Conservation (phyloP, 1,140 invertebrate species). For the Drosophila malerkotliana region DNA sequence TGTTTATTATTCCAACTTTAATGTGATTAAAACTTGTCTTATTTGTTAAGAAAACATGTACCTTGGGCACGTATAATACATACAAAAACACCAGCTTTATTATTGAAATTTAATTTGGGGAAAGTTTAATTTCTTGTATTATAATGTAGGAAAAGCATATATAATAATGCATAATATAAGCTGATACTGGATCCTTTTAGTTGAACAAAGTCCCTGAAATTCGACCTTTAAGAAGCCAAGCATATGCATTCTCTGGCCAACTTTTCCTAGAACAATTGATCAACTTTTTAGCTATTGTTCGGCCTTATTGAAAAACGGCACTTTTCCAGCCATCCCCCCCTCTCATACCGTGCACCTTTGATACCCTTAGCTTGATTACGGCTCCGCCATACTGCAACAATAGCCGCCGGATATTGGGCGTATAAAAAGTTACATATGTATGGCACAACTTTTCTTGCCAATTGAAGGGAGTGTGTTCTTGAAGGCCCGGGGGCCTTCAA, state of each 20-base stretch:
- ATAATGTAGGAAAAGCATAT: not conserved
- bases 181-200: not conserved
- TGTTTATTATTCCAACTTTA: conserved; percentile 14
- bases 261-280: conserved; percentile 28
- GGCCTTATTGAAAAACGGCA: conserved; percentile 20
- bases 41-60: not conserved
- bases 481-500: conserved; percentile 60
- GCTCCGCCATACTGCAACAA: conserved; percentile 34
- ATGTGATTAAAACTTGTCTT: not conserved
- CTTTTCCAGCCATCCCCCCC: not conserved
- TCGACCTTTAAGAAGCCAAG: conserved; percentile 16
- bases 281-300: conserved; percentile 40
- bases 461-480: conserved; percentile 31
- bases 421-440: conserved; percentile 65
- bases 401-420: conserved; percentile 69
- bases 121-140: not conserved
- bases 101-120: not conserved
- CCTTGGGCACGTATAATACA: not conserved
- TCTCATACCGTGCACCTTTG: not conserved
- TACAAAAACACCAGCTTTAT: not conserved
- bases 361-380: conserved; percentile 9
- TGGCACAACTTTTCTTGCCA: conserved; percentile 45
- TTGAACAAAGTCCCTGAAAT: conserved; percentile 24
- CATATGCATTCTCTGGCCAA: conserved; percentile 8
- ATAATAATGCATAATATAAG: not conserved